Evolutionary conservation across 2,113 vertebrate species (phyloP).

Genomic region (Opisthocomus hoazin): DNA sequence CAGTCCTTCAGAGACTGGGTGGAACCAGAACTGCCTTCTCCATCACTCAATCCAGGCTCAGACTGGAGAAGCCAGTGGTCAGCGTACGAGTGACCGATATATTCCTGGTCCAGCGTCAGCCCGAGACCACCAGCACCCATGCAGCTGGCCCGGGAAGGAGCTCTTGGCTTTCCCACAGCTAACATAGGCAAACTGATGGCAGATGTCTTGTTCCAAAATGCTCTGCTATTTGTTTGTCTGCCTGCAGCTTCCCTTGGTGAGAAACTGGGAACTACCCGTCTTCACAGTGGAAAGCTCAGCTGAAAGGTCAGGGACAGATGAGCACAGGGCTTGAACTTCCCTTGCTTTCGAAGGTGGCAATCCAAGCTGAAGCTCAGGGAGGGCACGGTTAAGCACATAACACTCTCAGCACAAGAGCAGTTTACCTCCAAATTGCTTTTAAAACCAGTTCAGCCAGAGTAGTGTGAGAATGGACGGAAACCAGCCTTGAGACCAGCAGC

Average conservation of each 20-base stretch:
- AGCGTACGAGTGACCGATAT: not conserved
- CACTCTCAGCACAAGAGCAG: not conserved
- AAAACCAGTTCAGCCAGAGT: not conserved
- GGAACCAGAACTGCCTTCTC: slow-evolving; percentile 33
- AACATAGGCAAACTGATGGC: not conserved
- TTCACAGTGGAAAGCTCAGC: not conserved
- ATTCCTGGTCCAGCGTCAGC: fast-evolving
- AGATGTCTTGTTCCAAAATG: not conserved
- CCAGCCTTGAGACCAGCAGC: not conserved
- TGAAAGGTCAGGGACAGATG: not conserved
- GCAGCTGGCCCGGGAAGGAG: not conserved
- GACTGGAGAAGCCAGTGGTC: not conserved
- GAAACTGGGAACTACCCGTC: not conserved
- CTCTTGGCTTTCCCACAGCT: not conserved
- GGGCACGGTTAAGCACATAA: not conserved
- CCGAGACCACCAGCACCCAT: not conserved
- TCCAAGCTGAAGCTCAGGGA: not conserved
- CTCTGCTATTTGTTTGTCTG: not conserved
- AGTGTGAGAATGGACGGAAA: not conserved
- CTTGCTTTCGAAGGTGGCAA: not conserved
- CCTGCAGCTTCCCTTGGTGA: not conserved
- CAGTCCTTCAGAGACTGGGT: slow-evolving; percentile 51
- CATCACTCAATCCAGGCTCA: not conserved
- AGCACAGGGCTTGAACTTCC: not conserved
- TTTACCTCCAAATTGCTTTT: not conserved